Percentiles rank a stretch among this genome's conserved stretches.
phyloP scores from a whole-genome alignment of 2,888 invertebrate genomes.

The Trisateles emortualis region DNA sequence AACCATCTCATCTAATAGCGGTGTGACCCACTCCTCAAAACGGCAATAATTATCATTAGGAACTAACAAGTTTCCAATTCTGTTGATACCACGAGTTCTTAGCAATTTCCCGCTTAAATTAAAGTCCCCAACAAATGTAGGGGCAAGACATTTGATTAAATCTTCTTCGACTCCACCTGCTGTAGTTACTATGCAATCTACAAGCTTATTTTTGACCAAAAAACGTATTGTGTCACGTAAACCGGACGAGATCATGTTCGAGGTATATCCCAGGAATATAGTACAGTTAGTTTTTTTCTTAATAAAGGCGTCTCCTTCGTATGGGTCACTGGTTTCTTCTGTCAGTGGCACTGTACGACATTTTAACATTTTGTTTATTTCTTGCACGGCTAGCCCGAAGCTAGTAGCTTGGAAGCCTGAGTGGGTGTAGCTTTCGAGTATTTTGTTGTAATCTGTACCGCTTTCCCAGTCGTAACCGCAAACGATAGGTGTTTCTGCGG shows the following conservation, averaged over 20 bases:
- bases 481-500: constrained; percentile 89
- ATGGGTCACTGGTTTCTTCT: constrained; percentile 88
- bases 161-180: constrained; percentile 99
- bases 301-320: constrained; percentile 93
- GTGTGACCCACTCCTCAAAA: constrained; percentile 99
- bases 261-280: constrained; percentile 98
- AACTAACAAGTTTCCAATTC: constrained; percentile 96
- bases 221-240: constrained; percentile 96
- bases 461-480: constrained; percentile 97
- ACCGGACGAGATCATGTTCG: constrained; percentile 98
- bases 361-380: constrained; percentile 96
- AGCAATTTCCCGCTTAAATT: constrained; percentile 92
- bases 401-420: constrained; percentile 99
- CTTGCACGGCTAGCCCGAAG: constrained; percentile 95
- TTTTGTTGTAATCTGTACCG: constrained; percentile 94
- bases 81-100: constrained; percentile 95
- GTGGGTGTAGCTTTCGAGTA: constrained; percentile 92
- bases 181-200: constrained; percentile 98
- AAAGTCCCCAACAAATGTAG: constrained; percentile 97
- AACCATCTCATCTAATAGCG: constrained; percentile 96
- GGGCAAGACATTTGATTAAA: constrained; percentile 98
- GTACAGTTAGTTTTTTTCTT: constrained; percentile 94
- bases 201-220: constrained; percentile 88
- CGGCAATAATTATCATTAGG: constrained; percentile 99
- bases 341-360: constrained; percentile 90